Conservation (phyloP, 2,888 invertebrate genomes). For the Meiosimyza platycephala region DNA sequence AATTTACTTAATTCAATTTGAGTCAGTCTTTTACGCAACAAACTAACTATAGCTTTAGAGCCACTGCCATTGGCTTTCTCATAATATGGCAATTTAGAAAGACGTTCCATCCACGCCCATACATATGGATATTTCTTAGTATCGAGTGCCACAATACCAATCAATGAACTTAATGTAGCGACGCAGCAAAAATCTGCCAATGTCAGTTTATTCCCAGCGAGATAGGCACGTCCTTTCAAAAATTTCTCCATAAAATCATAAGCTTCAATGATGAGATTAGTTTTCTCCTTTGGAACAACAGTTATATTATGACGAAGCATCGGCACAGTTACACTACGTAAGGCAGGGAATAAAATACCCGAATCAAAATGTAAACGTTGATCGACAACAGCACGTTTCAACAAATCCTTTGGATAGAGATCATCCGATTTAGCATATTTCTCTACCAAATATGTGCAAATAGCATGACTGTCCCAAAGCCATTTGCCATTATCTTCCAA, state of each 20-base stretch:
- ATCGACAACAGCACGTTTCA: conserved; percentile 67
- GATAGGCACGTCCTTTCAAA: conserved; percentile 47
- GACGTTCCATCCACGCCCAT: conserved; percentile 55
- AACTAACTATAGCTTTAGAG: conserved; percentile 15
- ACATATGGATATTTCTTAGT: conserved; percentile 51
- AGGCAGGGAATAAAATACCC: conserved; percentile 63
- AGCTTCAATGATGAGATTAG: conserved; percentile 45
- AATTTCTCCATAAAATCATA: conserved; percentile 53
- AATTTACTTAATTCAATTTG: conserved; percentile 7
- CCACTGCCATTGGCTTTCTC: conserved; percentile 54
- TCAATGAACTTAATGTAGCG: conserved; percentile 51
- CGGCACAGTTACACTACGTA: conserved; percentile 32
- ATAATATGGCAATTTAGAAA: conserved; percentile 57
- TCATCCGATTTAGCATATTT: conserved; percentile 70
- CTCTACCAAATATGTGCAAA: conserved; percentile 68
- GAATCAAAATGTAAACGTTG: conserved; percentile 70
- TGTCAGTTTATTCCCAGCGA: conserved; percentile 56
- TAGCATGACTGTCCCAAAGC: conserved; percentile 68
- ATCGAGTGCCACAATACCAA: conserved; percentile 50
- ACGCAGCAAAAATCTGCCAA: conserved; percentile 60
- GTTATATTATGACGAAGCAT: conserved; percentile 40
- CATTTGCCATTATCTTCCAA: conserved; percentile 56
- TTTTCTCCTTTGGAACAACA: conserved; percentile 46
- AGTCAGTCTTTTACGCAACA: conserved; percentile 6
- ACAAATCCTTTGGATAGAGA: conserved; percentile 71